Conservation (phyloP, 2,113 vertebrate species). For the Heterotis niloticus region DNA sequence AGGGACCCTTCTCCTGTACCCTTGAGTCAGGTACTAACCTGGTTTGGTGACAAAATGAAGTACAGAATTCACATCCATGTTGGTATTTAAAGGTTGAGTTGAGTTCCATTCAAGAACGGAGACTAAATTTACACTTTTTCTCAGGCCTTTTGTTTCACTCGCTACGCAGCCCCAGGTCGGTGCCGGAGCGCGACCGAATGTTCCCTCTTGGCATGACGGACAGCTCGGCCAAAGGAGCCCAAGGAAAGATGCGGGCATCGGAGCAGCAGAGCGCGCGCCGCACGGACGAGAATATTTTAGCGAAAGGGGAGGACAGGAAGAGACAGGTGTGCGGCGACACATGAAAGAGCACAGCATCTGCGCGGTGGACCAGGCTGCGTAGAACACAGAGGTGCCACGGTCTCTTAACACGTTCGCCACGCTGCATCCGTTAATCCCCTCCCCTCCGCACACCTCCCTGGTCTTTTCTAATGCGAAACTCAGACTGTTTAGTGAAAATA, state of each 20-base stretch:
- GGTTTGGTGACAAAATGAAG: too few relatives aligned
- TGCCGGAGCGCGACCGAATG: neutral
- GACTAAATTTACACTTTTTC: too few relatives aligned
- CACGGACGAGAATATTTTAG: constrained; percentile 59
- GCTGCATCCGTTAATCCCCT: constrained; percentile 42
- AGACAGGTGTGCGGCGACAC: constrained; percentile 15
- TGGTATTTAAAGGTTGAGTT: too few relatives aligned
- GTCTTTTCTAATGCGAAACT: constrained; percentile 61
- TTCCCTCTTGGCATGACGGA: neutral
- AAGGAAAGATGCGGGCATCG: neutral
- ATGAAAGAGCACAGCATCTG: constrained; percentile 15
- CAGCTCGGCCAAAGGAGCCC: neutral
- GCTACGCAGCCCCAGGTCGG: too few relatives aligned
- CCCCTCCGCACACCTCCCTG: constrained; percentile 41
- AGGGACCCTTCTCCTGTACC: too few relatives aligned
- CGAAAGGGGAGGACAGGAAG: neutral
- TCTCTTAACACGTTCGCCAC: constrained; percentile 54
- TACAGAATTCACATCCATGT: too few relatives aligned
- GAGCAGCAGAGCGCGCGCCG: neutral
- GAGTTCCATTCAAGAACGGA: too few relatives aligned
- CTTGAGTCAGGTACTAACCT: too few relatives aligned
- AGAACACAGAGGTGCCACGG: constrained; percentile 7
- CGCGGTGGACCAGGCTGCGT: neutral
- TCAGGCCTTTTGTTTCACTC: too few relatives aligned
- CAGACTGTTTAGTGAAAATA: constrained; percentile 56